Percentiles rank a stretch among this genome's conserved stretches.
Conservation (phyloP, 2,113 vertebrate species). For the Entelurus aequoreus region DNA sequence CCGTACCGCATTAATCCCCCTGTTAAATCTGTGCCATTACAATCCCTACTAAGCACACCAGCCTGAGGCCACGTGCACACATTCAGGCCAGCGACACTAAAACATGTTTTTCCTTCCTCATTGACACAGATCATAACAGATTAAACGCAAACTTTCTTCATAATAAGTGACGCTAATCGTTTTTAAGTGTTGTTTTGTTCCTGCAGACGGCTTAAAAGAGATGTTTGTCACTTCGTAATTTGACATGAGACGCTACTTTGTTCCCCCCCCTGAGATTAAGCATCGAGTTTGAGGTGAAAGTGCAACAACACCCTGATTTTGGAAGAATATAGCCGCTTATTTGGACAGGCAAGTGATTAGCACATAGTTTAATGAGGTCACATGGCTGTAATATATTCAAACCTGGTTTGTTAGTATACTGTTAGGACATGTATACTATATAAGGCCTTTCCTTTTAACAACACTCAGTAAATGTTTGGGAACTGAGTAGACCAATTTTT, state of each 20-base stretch:
- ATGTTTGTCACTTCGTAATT: slow-evolving; percentile 29
- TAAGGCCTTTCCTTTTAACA: too few relatives aligned
- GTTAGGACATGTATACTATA: too few relatives aligned
- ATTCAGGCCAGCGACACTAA: slow-evolving; percentile 16
- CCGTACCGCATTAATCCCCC: slow-evolving; percentile 50
- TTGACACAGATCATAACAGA: slow-evolving; percentile 56
- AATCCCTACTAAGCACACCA: slow-evolving; percentile 56
- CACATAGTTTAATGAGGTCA: too few relatives aligned
- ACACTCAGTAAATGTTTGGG: too few relatives aligned
- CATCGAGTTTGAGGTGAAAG: slow-evolving; percentile 3
- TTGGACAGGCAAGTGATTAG: too few relatives aligned
- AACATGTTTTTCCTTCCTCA: slow-evolving; percentile 66
- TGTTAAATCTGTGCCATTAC: slow-evolving; percentile 45
- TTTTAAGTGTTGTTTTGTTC: slow-evolving; percentile 48
- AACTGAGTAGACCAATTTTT: too few relatives aligned
- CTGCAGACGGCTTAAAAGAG: slow-evolving; percentile 34
- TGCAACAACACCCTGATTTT: slow-evolving; percentile 12
- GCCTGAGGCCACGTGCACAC: slow-evolving; percentile 17
- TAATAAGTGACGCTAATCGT: slow-evolving; percentile 33
- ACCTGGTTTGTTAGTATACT: too few relatives aligned
- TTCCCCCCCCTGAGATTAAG: slow-evolving; percentile 14
- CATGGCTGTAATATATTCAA: too few relatives aligned
- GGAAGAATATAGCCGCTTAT: neutral
- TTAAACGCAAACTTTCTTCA: slow-evolving; percentile 58
- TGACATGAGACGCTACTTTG: slow-evolving; percentile 13